Conservation (phyloP, 2,113 vertebrate species). For the Ciconia maguari region DNA sequence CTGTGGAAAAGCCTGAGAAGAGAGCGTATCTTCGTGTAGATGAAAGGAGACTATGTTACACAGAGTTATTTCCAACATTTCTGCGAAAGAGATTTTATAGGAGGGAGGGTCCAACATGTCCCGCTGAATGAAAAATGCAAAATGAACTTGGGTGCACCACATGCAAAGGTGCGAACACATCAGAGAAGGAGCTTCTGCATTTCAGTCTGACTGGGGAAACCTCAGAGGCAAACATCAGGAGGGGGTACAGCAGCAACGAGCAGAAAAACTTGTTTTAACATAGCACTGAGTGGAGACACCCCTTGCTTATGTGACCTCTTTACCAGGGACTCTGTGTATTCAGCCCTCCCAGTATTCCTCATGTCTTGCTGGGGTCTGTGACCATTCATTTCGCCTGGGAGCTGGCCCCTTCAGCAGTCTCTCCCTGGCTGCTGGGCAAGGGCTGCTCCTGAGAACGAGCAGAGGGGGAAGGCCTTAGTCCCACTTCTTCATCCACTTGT, state of each 20-base stretch:
- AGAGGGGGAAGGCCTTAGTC: neutral
- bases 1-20: neutral
- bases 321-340: neutral
- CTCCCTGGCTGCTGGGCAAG: neutral
- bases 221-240: neutral
- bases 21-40: neutral
- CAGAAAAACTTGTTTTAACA: neutral
- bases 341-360: neutral
- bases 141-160: too few species aligned
- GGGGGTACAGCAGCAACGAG: neutral
- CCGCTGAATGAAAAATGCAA: neutral
- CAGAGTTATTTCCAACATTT: neutral
- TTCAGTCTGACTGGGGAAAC: neutral
- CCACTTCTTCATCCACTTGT: neutral
- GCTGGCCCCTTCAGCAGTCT: neutral
- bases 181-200: neutral
- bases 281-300: neutral
- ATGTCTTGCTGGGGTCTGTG: neutral
- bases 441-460: neutral
- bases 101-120: neutral
- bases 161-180: rapidly evolving
- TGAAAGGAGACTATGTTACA: neutral
- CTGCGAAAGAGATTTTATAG: neutral
- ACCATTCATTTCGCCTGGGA: neutral
- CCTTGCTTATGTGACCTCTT: neutral